These are phyloP conservation scores for Coenonympha glycerion DNA, from an alignment of 2,888 invertebrate species.

Conservation along the genomic window DNA sequence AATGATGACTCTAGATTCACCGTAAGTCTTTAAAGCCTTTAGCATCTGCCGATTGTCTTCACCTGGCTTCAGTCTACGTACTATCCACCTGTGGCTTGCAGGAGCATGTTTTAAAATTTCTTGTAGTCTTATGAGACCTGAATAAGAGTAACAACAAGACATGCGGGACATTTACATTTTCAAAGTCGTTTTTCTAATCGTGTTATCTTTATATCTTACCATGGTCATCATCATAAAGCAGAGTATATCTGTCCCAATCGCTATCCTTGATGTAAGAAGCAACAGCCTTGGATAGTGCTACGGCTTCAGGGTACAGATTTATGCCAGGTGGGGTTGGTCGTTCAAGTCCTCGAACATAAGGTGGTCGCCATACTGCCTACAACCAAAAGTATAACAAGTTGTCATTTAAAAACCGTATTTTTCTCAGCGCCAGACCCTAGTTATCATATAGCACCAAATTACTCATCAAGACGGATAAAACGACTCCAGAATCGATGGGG, in stretches of 20 bases:
- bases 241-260: conserved; percentile 85
- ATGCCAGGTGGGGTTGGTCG: conserved; percentile 57
- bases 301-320: conserved; percentile 86
- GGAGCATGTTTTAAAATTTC: conserved; percentile 85
- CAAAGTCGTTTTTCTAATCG: too few relatives aligned
- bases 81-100: conserved; percentile 80
- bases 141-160: background rate
- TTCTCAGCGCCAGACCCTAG: too few relatives aligned
- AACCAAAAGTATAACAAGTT: conserved; percentile 21
- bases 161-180: too few relatives aligned
- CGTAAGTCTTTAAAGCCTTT: conserved; percentile 82
- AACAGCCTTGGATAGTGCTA: conserved; percentile 78
- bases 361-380: conserved; percentile 62
- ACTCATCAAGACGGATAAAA: too few relatives aligned
- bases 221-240: conserved; percentile 86
- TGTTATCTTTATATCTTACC: too few relatives aligned
- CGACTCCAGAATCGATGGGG: too few relatives aligned
- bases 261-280: conserved; percentile 81
- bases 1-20: conserved; percentile 83
- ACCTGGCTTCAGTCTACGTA: conserved; percentile 77
- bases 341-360: conserved; percentile 45
- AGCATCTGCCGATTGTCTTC: conserved; percentile 80
- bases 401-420: too few relatives aligned
- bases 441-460: too few relatives aligned
- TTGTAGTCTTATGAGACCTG: conserved; percentile 84